Conservation (phyloP, 2,888 invertebrate genomes). For the Loripinus fragilis region DNA sequence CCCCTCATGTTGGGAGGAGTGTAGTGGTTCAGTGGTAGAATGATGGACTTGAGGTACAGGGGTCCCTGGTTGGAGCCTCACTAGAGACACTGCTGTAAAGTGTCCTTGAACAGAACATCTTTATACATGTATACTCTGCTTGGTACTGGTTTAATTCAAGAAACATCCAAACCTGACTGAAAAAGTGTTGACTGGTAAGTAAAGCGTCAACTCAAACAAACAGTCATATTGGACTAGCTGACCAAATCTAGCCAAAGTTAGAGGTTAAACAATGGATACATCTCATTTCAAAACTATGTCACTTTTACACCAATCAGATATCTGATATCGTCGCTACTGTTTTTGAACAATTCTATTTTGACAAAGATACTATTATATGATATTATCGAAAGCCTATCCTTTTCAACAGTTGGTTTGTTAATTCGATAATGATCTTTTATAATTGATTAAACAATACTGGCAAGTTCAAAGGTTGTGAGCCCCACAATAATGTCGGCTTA, state of each 20-base stretch:
- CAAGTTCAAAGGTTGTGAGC: neutral
- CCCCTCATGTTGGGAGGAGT: too few relatives aligned
- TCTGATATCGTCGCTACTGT: neutral
- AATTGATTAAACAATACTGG: slow-evolving; percentile 16
- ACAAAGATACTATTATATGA: slow-evolving; percentile 21
- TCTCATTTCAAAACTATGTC: slow-evolving; percentile 1
- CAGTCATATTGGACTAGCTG: neutral
- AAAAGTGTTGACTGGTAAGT: too few relatives aligned
- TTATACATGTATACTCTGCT: too few relatives aligned
- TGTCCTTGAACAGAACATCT: too few relatives aligned
- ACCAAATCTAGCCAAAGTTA: neutral
- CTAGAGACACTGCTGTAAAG: too few relatives aligned
- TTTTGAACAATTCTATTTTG: slow-evolving; percentile 4
- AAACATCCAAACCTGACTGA: too few relatives aligned
- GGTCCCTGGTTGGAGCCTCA: too few relatives aligned
- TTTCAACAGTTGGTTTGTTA: slow-evolving; percentile 17
- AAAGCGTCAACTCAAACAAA: too few relatives aligned
- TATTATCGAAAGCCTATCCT: slow-evolving; percentile 20
- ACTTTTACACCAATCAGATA: slow-evolving; percentile 5
- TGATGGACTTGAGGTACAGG: too few relatives aligned
- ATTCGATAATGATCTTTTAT: slow-evolving; percentile 13
- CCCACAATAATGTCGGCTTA: neutral
- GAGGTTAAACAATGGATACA: neutral
- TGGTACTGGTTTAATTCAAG: too few relatives aligned
- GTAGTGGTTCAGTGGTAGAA: too few relatives aligned